These are phyloP conservation scores for Pimpla rufipes DNA, from an alignment of 2,888 invertebrate genomes.

Conservation along the genomic window DNA sequence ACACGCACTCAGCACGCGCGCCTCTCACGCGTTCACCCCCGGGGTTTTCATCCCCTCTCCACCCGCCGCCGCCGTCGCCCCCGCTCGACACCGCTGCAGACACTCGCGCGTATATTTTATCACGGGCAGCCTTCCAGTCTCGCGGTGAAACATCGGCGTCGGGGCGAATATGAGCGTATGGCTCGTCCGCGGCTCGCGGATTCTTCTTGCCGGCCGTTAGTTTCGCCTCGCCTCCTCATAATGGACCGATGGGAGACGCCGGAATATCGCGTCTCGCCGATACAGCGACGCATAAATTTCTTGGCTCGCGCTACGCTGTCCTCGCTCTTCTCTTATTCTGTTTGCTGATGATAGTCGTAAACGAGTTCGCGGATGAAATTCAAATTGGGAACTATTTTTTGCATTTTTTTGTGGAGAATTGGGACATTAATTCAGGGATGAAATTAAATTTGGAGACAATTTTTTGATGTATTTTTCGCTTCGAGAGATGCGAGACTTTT, in stretches of 20 bases:
- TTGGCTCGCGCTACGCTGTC: conserved; percentile 5
- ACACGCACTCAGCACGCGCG: conserved; percentile 17
- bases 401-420: too few relatives aligned
- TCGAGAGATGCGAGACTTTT: too few relatives aligned
- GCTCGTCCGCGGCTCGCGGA: conserved; percentile 7
- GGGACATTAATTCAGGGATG: too few relatives aligned
- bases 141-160: conserved; percentile 33
- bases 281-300: conserved; percentile 12
- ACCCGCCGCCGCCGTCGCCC: not conserved
- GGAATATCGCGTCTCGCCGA: conserved; percentile 31
- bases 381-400: too few relatives aligned
- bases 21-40: conserved; percentile 48
- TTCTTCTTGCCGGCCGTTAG: conserved; percentile 13
- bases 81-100: conserved; percentile 26
- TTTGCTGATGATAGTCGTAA: not conserved
- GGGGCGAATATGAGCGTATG: conserved; percentile 4
- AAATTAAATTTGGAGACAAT: too few relatives aligned
- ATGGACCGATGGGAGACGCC: conserved; percentile 4
- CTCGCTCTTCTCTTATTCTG: not conserved
- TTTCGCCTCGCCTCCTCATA: conserved; percentile 40
- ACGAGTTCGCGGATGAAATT: too few relatives aligned
- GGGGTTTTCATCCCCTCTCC: conserved; percentile 23
- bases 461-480: too few relatives aligned
- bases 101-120: conserved; percentile 34
- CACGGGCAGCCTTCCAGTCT: conserved; percentile 54